phyloP scores from a whole-genome alignment of 2,888 invertebrate genomes.

The Lathronympha strigana region DNA sequence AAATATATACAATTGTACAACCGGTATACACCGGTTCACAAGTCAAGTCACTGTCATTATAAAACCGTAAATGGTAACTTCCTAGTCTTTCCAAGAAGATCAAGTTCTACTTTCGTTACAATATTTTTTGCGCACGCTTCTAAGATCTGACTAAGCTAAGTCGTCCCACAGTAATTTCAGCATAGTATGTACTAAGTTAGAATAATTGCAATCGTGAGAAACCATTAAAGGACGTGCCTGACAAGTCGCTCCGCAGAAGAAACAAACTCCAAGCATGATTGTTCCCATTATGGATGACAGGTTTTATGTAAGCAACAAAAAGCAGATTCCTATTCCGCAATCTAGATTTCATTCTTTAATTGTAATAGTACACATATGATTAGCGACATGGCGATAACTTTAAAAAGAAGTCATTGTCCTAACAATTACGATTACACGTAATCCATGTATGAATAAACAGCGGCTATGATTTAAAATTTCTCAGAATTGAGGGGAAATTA shows the following conservation, averaged over 20 bases:
- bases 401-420: constrained; percentile 11
- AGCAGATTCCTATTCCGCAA: constrained; percentile 21
- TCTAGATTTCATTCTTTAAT: constrained; percentile 33
- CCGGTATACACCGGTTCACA: too few relatives aligned
- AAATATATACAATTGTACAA: neutral
- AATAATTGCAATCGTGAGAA: constrained; percentile 29
- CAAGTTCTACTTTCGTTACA: constrained; percentile 12
- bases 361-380: constrained; percentile 12
- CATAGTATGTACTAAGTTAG: constrained; percentile 13
- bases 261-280: constrained; percentile 31
- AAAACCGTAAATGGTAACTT: constrained; percentile 5
- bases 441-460: neutral
- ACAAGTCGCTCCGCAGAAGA: constrained; percentile 34
- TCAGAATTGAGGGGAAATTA: neutral
- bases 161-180: constrained; percentile 11
- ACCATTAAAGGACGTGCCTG: constrained; percentile 37
- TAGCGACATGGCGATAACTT: neutral
- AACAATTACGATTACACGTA: neutral
- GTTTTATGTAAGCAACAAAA: constrained; percentile 32
- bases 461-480: neutral
- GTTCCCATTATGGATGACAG: constrained; percentile 31
- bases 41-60: neutral
- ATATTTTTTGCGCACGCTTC: constrained; percentile 5
- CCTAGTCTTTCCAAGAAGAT: constrained; percentile 4
- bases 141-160: constrained; percentile 20